Evolutionary conservation across 2,888 invertebrate genomes (phyloP).

Genomic region (Rhamnusium bicolor): DNA sequence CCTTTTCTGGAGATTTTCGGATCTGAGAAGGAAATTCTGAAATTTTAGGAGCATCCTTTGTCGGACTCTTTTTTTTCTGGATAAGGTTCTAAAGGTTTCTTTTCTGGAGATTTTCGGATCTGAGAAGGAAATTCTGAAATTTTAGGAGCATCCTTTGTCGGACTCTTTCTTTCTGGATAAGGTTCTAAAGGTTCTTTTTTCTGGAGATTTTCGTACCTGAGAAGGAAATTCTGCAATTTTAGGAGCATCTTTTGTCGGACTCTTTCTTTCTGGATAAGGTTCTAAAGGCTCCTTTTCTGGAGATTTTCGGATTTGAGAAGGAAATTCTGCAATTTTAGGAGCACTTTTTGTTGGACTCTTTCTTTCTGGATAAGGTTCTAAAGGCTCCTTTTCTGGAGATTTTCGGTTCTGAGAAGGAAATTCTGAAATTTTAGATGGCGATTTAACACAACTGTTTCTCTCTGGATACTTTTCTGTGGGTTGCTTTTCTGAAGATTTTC

Average conservation of each 20-base stretch:
- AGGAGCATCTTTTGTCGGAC: constrained; percentile 34
- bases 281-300: constrained; percentile 39
- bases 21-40: constrained; percentile 48
- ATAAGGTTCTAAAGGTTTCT: constrained; percentile 45
- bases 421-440: constrained; percentile 22
- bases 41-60: constrained; percentile 37
- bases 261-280: constrained; percentile 44
- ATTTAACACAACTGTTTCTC: not conserved
- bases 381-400: constrained; percentile 45
- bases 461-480: constrained; percentile 24
- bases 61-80: constrained; percentile 45
- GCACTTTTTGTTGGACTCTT: constrained; percentile 10
- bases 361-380: constrained; percentile 44
- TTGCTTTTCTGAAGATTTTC: constrained; percentile 51
- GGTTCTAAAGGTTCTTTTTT: constrained; percentile 50
- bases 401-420: constrained; percentile 50
- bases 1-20: constrained; percentile 48
- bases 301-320: constrained; percentile 41
- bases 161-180: constrained; percentile 50
- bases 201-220: constrained; percentile 52
- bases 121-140: constrained; percentile 57
- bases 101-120: constrained; percentile 50
- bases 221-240: constrained; percentile 52
- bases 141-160: constrained; percentile 35
- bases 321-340: constrained; percentile 44